phyloP scores from a whole-genome alignment of 1,140 invertebrate species.

The Diorhabda elongata region DNA sequence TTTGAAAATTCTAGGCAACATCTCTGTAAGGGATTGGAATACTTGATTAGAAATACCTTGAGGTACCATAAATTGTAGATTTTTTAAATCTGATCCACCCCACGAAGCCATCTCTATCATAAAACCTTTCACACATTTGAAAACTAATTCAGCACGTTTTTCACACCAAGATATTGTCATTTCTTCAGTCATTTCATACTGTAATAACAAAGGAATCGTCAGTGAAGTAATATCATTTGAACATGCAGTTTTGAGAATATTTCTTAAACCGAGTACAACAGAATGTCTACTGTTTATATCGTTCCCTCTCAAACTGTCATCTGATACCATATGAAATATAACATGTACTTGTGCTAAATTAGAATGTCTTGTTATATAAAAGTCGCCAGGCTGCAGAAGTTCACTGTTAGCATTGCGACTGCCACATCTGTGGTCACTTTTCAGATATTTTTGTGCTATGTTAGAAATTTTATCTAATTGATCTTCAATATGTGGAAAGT shows the following conservation, averaged over 20 bases:
- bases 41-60: conserved; percentile 80
- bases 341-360: conserved; percentile 92
- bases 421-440: conserved; percentile 32
- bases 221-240: conserved; percentile 89
- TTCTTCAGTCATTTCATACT: conserved; percentile 93
- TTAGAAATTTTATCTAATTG: conserved; percentile 71
- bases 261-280: conserved; percentile 89
- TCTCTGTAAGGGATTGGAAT: conserved; percentile 76
- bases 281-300: conserved; percentile 96
- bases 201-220: conserved; percentile 86
- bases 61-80: conserved; percentile 79
- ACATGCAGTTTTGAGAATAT: conserved; percentile 92
- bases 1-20: conserved; percentile 86
- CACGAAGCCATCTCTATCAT: conserved; percentile 96
- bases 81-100: conserved; percentile 86
- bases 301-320: conserved; percentile 65
- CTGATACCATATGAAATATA: conserved; percentile 89
- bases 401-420: conserved; percentile 46
- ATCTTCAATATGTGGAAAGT: conserved; percentile 80
- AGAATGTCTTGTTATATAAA: conserved; percentile 92
- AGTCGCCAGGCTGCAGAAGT: conserved; percentile 78
- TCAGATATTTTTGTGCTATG: conserved; percentile 36
- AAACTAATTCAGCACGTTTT: conserved; percentile 90
- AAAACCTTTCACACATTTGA: conserved; percentile 98
- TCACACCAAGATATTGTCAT: conserved; percentile 97